Percentiles rank a stretch among this genome's conserved stretches.
Evolutionary conservation across 2,113 vertebrate species (phyloP).

Genomic region (Mobula birostris): DNA sequence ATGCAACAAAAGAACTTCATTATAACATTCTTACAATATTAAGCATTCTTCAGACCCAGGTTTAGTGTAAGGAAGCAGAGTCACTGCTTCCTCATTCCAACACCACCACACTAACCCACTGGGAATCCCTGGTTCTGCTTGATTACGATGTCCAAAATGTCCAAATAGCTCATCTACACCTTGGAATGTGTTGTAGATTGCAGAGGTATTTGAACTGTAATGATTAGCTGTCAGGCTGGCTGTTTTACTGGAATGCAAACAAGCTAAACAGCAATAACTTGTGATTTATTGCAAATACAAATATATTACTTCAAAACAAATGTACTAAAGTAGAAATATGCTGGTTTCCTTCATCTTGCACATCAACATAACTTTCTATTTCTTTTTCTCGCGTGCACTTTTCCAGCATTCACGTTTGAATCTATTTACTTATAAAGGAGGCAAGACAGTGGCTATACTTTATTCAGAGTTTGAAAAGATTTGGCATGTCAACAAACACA

Average conservation of each 20-base stretch:
- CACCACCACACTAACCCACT: neutral
- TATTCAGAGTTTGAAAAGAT: too few relatives aligned
- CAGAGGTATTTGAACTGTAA: neutral
- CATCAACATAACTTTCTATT: neutral
- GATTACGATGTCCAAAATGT: neutral
- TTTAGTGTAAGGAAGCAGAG: neutral
- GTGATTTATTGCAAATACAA: neutral
- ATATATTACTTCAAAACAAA: neutral
- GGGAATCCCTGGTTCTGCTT: too few relatives aligned
- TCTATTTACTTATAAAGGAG: too few relatives aligned
- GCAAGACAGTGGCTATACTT: too few relatives aligned
- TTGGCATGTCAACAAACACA: too few relatives aligned
- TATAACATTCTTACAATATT: neutral
- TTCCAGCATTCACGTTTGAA: neutral
- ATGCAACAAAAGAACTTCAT: neutral
- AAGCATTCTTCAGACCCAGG: neutral
- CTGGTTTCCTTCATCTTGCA: neutral
- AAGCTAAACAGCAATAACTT: neutral
- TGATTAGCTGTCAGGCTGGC: neutral
- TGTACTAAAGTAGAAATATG: too few relatives aligned
- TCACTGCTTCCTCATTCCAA: neutral
- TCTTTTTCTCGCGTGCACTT: neutral
- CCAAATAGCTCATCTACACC: neutral
- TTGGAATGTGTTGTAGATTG: neutral
- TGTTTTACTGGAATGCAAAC: conserved; percentile 3